Evolutionary conservation across 1,140 invertebrate genomes (phyloP).

Genomic region (Tenebrio molitor): DNA sequence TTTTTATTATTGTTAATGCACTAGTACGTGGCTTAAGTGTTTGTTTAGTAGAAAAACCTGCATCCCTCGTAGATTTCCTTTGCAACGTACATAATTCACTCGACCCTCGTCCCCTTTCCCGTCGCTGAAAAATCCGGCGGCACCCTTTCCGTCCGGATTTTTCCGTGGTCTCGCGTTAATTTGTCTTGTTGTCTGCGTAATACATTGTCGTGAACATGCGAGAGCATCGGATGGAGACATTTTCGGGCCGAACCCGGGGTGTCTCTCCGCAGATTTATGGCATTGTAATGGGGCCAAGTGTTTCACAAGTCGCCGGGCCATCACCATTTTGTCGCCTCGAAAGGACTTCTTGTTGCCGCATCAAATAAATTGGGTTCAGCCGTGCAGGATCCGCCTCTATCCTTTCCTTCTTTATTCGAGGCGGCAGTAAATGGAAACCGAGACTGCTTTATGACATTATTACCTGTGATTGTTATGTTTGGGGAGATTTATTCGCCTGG

Average conservation of each 20-base stretch:
- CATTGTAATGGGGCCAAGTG: conserved; percentile 67
- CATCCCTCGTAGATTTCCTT: neutral
- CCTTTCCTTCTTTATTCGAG: conserved; percentile 55
- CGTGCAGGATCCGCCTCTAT: conserved; percentile 40
- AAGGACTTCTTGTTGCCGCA: conserved; percentile 61
- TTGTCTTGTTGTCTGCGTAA: conserved; percentile 56
- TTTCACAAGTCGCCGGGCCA: conserved; percentile 64
- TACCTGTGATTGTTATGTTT: conserved; percentile 66
- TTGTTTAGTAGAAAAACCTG: too few relatives aligned
- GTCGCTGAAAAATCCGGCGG: neutral
- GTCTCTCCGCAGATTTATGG: conserved; percentile 63
- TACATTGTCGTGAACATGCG: conserved; percentile 57
- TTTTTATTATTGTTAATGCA: too few relatives aligned
- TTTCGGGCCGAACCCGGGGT: conserved; percentile 44
- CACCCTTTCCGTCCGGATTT: conserved; percentile 2
- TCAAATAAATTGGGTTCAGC: conserved; percentile 64
- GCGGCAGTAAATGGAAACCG: conserved; percentile 59
- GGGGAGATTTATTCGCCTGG: conserved; percentile 59
- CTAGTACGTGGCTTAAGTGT: too few relatives aligned
- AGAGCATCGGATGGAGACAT: conserved; percentile 58
- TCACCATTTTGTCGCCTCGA: conserved; percentile 65
- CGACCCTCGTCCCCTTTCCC: neutral
- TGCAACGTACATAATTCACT: neutral
- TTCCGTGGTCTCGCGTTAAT: conserved; percentile 43
- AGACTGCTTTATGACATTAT: conserved; percentile 65